Evolutionary conservation across 2,113 vertebrate genomes (phyloP), one percentile per base, ranked within the genome.

Genomic region (Gavia stellata): DNA sequence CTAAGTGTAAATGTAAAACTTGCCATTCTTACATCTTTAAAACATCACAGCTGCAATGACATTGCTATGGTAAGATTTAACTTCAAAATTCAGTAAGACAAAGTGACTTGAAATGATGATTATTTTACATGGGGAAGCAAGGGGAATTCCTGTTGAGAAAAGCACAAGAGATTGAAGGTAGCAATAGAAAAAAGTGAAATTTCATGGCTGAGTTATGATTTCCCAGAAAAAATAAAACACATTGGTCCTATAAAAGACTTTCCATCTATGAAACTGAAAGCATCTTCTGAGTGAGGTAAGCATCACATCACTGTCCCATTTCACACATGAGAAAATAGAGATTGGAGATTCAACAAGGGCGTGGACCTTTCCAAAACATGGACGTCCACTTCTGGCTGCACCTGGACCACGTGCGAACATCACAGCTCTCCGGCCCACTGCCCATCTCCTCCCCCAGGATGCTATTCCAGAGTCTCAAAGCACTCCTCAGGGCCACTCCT

Each of bases 361-460:
- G 36, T 6, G 28, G 7, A 26, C 25, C 58, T 77, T 36, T 29
- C 36, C 58, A 55, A 67, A 68, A 36, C 3, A 1, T 4, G 13
- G 25, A 10, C 0, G 0, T 34, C 23, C 23, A 6, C 62, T 38
- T 42, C 20, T 25, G 18, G 29, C 49, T 40, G 42, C 25, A 47
- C 26, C 40, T 23, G 25, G 36, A 28, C 3, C 40, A 62, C 0
- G 0, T 2, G 8, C 19, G 34, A 33, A 20, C 10, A 13, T 1
- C 34, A 9, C 34, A 33, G 33, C 49, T 28, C 40, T 24, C 8
- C 38, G 15, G 14, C 7, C 55, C 10, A 11, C 33, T 29, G 52
- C 17, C 49, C 34, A 7, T 17, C 21, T 55, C 40, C 44, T 7
- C 11, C 11, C 20, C 55, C 0, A 0, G 2, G 38, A 14, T 44